Conservation (phyloP, 1,140 invertebrate species). For the Bactericera cockerelli region DNA sequence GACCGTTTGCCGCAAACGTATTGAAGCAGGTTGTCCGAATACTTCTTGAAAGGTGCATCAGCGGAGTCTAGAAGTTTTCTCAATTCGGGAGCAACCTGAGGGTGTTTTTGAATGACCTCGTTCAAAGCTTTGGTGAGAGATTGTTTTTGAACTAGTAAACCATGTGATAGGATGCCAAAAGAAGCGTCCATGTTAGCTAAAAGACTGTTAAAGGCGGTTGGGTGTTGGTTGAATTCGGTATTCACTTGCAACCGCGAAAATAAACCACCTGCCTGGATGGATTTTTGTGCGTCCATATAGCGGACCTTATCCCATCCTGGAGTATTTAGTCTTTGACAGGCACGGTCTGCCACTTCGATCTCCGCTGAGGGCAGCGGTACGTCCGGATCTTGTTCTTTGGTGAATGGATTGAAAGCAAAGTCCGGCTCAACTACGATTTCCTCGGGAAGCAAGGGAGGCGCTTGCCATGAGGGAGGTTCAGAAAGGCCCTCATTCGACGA, state of each 20-base stretch:
- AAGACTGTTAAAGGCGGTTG: background rate
- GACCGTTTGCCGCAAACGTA: background rate
- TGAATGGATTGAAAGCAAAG: background rate
- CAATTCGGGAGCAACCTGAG: background rate
- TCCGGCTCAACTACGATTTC: background rate
- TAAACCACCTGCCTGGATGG: constrained; percentile 18
- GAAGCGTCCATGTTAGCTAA: background rate
- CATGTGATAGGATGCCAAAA: background rate
- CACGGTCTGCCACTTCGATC: constrained; percentile 15
- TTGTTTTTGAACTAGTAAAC: background rate
- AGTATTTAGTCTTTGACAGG: background rate
- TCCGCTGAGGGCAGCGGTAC: constrained; percentile 18
- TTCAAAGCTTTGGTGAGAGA: background rate
- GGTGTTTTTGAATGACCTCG: background rate
- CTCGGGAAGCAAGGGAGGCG: background rate
- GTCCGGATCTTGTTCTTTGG: constrained; percentile 18
- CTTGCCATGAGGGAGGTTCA: background rate
- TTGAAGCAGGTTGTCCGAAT: background rate
- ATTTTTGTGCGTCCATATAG: constrained; percentile 22
- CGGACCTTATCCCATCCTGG: constrained; percentile 20
- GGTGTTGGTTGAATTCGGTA: background rate
- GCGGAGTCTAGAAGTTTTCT: background rate
- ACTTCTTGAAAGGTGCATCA: background rate
- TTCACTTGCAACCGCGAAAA: background rate
- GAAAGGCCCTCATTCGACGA: too few species aligned